Evolutionary conservation across 2,888 invertebrate species (phyloP), one percentile per base, ranked within the genome.

Genomic region (Apamea epomidion): DNA sequence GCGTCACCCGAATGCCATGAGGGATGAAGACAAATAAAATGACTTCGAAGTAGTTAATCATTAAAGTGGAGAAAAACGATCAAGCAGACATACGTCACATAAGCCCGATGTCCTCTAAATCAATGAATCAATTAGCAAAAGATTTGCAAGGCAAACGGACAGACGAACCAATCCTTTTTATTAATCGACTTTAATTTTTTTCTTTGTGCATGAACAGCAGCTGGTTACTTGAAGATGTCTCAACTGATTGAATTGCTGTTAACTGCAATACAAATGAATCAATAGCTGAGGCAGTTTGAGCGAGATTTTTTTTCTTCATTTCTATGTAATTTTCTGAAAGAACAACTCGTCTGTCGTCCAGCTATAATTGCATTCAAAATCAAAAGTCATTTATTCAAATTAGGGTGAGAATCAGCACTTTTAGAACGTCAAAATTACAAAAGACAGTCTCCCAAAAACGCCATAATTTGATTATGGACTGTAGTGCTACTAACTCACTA

Each of bases 121-220:
- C 73, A 80, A 82, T 85, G 65, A 80, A 80, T 60, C 73, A 85
- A 84, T 74, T 78, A 74, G 42, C 21, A 78, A 73, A 62, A 62
- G 60, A 85, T 80, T 48, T 74, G 58, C 65, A 71, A 73, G 29
- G 29, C 80, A 54, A 80, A 64, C 58, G 21, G 64, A 54, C 80
- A 74, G 73, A 74, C 51, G n/a, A 80, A 51, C 18, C 45, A 69
- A 60, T 73, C 64, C 48, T 64, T 70, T 65, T 84, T 73, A 78
- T 78, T 54, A 62, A 51, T 60, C n/a, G 32, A 45, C 45, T 64
- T 76, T 16, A 29, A 48, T 71, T 12, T 48, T 80, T 79, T 71
- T 73, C 25, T 84, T 48, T 73, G 14, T 64, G 7, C 6, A 25
- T 60, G 29, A 16, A 21, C 32, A 68, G 51, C 29, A 42, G 29